Evolutionary conservation across 2,888 invertebrate genomes (phyloP).

Genomic region (Antheraea assamensis): DNA sequence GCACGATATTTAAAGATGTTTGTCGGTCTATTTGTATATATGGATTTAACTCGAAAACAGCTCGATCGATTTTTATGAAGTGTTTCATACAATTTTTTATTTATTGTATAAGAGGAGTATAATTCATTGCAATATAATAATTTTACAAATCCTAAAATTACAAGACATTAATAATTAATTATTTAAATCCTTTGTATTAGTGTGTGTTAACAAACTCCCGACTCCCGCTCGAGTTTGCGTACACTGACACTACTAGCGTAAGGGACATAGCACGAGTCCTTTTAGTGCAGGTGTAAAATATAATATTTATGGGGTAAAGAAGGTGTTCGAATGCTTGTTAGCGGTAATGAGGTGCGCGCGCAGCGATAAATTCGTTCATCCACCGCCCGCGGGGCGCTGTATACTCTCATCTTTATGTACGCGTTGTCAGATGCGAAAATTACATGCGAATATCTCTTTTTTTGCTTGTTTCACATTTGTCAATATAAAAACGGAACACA

Average conservation of each 20-base stretch:
- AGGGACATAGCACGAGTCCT: constrained; percentile 31
- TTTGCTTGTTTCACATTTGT: neutral
- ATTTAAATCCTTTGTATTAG: neutral
- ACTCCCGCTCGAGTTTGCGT: neutral
- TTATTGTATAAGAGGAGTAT: too few relatives aligned
- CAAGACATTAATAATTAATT: neutral
- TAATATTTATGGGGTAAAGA: constrained; percentile 78
- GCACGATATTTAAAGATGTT: too few relatives aligned
- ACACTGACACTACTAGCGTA: constrained; percentile 12
- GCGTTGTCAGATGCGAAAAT: constrained; percentile 40
- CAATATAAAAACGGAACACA: neutral
- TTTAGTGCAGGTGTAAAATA: constrained; percentile 78
- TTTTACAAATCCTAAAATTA: too few relatives aligned
- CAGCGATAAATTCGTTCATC: constrained; percentile 71
- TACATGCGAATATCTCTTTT: neutral
- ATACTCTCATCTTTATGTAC: constrained; percentile 77
- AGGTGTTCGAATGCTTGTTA: constrained; percentile 78
- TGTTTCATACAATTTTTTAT: too few relatives aligned
- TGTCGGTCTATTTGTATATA: too few relatives aligned
- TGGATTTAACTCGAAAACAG: too few relatives aligned
- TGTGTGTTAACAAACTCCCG: neutral
- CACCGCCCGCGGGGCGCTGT: constrained; percentile 69
- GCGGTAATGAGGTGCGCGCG: constrained; percentile 78
- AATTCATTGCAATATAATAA: too few relatives aligned
- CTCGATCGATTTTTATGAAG: too few relatives aligned